These are phyloP conservation scores for Galeopterus variegatus DNA, from an alignment of 2,113 vertebrate species.

Conservation along the genomic window DNA sequence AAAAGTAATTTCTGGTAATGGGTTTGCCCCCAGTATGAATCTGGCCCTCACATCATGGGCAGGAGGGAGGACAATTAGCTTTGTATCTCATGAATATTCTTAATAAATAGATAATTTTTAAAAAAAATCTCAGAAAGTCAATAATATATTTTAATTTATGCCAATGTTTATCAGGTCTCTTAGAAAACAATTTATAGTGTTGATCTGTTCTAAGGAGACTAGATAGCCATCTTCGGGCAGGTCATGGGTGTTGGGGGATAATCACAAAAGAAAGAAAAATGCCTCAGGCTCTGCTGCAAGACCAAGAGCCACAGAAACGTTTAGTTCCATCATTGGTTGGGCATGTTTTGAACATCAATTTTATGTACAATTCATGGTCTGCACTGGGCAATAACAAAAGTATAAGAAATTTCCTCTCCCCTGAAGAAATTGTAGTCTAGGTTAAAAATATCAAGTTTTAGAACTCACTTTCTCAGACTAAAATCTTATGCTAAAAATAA, in stretches of 20 bases:
- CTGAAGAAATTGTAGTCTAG: background rate
- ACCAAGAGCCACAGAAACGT: background rate
- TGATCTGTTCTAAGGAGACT: background rate
- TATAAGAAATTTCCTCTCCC: background rate
- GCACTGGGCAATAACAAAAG: background rate
- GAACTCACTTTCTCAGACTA: background rate
- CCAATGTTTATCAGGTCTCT: conserved; percentile 34
- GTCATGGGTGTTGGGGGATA: background rate
- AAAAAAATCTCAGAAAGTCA: background rate
- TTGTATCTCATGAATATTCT: no score
- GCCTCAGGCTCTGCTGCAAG: background rate
- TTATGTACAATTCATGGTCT: background rate
- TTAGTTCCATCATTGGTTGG: background rate
- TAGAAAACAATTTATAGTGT: conserved; percentile 22
- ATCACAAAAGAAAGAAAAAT: background rate
- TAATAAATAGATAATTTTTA: no score
- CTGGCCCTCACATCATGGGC: no score
- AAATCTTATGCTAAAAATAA: conserved; percentile 46
- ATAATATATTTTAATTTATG: conserved; percentile 39
- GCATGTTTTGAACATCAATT: background rate
- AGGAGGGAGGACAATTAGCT: no score
- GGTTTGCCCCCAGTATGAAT: no score
- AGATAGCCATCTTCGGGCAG: background rate
- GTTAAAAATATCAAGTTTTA: background rate
- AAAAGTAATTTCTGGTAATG: no score